Conservation (phyloP, 2,113 vertebrate genomes). For the Phasianus colchicus region DNA sequence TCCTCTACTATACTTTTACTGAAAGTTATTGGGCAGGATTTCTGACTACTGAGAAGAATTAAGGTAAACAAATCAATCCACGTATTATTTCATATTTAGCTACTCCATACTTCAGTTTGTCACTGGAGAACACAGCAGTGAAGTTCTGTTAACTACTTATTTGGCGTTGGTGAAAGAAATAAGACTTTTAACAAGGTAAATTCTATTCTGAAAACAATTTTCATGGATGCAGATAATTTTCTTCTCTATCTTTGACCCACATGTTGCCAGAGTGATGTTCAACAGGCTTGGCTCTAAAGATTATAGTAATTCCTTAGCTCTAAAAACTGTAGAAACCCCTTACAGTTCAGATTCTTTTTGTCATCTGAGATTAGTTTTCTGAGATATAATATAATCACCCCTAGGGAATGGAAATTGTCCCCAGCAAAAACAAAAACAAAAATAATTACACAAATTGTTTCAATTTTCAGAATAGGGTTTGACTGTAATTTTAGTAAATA, state of each 20-base stretch:
- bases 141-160: background rate
- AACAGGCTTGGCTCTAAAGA: background rate
- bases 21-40: background rate
- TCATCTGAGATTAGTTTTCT: background rate
- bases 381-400: background rate
- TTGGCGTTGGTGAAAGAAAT: background rate
- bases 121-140: background rate
- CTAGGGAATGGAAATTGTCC: background rate
- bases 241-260: background rate
- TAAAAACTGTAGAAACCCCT: background rate
- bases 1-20: background rate
- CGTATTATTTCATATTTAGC: background rate
- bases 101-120: background rate
- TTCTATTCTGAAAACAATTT: constrained; percentile 21
- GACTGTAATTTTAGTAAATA: background rate
- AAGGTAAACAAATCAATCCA: background rate
- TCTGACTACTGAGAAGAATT: background rate
- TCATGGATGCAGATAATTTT: background rate
- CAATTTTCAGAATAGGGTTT: background rate
- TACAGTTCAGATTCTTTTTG: background rate
- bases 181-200: background rate
- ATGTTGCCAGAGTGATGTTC: background rate
- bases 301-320: background rate
- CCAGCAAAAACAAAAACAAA: background rate
- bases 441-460: background rate